Evolutionary conservation across 2,797 vertebrate genomes (phyloP), one percentile per base, ranked within the genome.

Genomic region (Australoheros facetus): DNA sequence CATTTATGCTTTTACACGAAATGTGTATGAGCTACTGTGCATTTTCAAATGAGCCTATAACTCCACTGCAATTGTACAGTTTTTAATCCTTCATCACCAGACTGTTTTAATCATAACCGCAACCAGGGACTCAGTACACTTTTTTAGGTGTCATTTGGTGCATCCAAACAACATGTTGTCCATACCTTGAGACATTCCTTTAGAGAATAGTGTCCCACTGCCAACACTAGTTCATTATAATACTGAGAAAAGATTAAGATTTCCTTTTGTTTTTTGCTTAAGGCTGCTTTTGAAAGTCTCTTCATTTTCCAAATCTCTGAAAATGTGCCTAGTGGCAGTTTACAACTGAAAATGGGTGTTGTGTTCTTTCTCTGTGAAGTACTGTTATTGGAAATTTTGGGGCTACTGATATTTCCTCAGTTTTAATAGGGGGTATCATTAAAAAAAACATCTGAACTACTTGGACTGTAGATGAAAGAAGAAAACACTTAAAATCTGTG

Each of bases 281-380:
- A 83, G 28, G 73, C 79, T 89, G 79, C 84, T 86, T 88, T 83
- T 45, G 48, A 75, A 81, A 81, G 13, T 71, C 71, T 81, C 56
- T 64, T 71, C 9, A 28, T 71, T 87, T 81, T 82, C 70, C 64
- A 86, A 85, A 87, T 57, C 70, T 80, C 73, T 86, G 48, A 88
- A 81, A 85, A 90, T 85, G 91, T 93, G 92, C 89, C 88, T 92
- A 21, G 77, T 83, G 86, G 88, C 89, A 74, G 84, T 88, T 86
- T 74, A 85, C 84, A 81, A 62, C 80, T 34, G 37, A 83, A 79
- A 79, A 72, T 10, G 30, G 72, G 82, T 70, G 62, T 78, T 64
- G 83, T 78, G 82, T 66, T 69, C 42, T 83, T 64, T 83, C 21
- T 83, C 57, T 86, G 82, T 89, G 81, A 88, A 54, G 79, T 88